A percentile compares a stretch with the other conserved stretches of the same genome.
These are phyloP conservation scores for Nanger granti DNA, from an alignment of 2,113 vertebrate species.

Conservation along the genomic window DNA sequence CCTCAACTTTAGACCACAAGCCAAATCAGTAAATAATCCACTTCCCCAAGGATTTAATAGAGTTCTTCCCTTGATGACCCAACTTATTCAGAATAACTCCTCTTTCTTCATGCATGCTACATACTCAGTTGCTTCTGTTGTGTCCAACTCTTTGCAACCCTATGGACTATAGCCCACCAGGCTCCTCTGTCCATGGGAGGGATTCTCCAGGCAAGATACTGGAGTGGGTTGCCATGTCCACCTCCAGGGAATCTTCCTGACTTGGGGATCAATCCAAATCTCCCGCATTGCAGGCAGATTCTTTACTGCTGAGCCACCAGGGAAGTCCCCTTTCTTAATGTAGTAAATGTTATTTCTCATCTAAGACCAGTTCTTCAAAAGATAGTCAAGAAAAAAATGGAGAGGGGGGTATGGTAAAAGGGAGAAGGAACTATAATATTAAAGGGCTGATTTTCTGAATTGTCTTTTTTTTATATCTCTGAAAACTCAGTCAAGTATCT, in stretches of 20 bases:
- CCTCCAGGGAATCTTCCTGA: background rate
- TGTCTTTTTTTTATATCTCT: constrained; percentile 24
- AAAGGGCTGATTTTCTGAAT: constrained; percentile 17
- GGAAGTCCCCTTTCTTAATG: constrained; percentile 11
- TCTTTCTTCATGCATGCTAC: background rate
- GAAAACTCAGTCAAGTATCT: constrained; percentile 4
- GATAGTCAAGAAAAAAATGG: background rate
- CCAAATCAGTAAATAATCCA: constrained; percentile 46
- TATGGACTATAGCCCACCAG: background rate
- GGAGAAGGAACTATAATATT: background rate
- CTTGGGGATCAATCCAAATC: background rate
- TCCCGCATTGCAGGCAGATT: background rate
- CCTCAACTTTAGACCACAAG: constrained; percentile 20
- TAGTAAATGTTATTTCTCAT: constrained; percentile 31
- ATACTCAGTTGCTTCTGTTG: background rate
- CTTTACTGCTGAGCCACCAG: background rate
- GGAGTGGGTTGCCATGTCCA: background rate
- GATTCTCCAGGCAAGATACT: background rate
- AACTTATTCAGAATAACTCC: constrained; percentile 21
- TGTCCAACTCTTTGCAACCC: background rate
- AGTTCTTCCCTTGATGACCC: background rate
- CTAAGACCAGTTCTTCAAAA: constrained; percentile 4
- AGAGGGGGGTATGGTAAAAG: background rate
- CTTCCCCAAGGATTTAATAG: background rate
- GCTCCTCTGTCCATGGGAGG: background rate